A percentile compares a stretch with the other conserved stretches of the same genome.
Evolutionary conservation across 2,113 vertebrate genomes (phyloP).

Genomic region (Colaptes auratus): DNA sequence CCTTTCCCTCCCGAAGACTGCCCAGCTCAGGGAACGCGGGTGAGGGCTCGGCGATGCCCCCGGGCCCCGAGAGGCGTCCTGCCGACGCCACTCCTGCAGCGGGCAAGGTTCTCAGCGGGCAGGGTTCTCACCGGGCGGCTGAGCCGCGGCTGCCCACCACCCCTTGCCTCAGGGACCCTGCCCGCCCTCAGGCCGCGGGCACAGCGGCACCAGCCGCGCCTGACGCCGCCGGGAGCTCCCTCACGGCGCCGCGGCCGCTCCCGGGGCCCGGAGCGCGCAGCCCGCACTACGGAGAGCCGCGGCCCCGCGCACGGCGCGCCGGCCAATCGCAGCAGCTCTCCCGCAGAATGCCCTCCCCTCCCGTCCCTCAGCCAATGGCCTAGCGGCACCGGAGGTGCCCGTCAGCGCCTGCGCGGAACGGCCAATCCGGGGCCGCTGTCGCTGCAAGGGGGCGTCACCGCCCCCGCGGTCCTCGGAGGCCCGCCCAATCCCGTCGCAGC

Average conservation of each 20-base stretch:
- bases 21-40: neutral
- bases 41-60: fast-evolving
- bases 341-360: fast-evolving
- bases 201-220: too few species aligned
- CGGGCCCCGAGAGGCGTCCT: too few species aligned
- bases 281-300: too few species aligned
- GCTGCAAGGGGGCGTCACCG: too few species aligned
- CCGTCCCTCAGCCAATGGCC: fast-evolving
- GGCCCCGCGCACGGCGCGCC: fast-evolving
- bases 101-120: neutral
- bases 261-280: neutral
- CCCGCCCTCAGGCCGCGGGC: neutral
- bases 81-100: neutral
- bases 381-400: fast-evolving
- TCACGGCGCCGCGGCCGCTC: neutral
- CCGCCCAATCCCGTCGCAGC: neutral
- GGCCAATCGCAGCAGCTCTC: neutral
- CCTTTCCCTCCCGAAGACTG: too few species aligned
- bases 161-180: too few species aligned
- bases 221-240: too few species aligned
- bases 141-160: too few species aligned
- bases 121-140: too few species aligned
- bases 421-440: neutral
- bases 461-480: fast-evolving
- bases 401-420: fast-evolving